These are phyloP conservation scores for Ascidia mentula DNA, from an alignment of 23 tunicate genomes.

Conservation along the genomic window DNA sequence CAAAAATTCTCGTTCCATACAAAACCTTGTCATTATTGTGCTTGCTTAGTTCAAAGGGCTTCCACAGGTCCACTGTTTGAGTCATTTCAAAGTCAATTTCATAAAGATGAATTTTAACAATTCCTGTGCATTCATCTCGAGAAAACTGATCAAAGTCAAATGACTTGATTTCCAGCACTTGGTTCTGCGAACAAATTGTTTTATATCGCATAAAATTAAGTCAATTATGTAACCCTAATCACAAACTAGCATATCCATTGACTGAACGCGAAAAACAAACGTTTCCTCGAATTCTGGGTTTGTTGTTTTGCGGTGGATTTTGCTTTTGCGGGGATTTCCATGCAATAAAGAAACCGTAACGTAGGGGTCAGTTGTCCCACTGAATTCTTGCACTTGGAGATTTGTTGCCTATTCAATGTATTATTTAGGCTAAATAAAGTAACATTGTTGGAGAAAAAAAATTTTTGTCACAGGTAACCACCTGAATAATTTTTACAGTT, in stretches of 20 bases:
- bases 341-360: constrained; percentile 43
- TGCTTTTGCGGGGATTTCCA: constrained; percentile 38
- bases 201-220: neutral
- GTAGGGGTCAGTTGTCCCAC: constrained; percentile 46
- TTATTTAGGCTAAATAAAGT: neutral
- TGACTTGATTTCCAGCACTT: constrained; percentile 32
- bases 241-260: constrained; percentile 11
- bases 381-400: constrained; percentile 29
- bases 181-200: constrained; percentile 26
- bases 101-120: constrained; percentile 33
- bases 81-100: constrained; percentile 57
- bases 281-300: constrained; percentile 65
- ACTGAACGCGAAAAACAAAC: constrained; percentile 27
- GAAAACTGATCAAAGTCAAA: constrained; percentile 62
- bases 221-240: neutral
- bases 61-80: constrained; percentile 30
- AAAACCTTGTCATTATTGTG: neutral
- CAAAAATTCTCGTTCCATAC: neutral
- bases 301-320: constrained; percentile 37
- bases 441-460: neutral
- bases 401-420: constrained; percentile 56
- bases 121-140: constrained; percentile 58
- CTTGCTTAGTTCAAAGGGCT: constrained; percentile 4
- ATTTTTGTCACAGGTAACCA: neutral
- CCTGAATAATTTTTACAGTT: constrained; percentile 63